Evolutionary conservation across 1,140 invertebrate genomes (phyloP), one percentile per base, ranked within the genome.

Genomic region (Maniola jurtina): DNA sequence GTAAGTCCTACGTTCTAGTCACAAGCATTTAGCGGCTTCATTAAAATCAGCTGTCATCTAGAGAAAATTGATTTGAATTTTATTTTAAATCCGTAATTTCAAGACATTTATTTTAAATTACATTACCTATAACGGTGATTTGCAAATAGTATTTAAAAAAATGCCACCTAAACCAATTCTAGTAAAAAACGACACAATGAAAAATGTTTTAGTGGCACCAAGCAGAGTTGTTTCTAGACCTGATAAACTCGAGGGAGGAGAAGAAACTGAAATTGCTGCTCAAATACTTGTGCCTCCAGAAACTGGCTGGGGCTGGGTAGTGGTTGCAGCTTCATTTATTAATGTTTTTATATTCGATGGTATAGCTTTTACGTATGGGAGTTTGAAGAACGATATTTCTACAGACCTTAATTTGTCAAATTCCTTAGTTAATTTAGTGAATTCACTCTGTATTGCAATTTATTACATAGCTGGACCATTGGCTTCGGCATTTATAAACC

Each of bases 401-500:
- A 50, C 70, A 25, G 85, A 90, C 68, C 71, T 90, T 40, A 68
- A 70, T 61, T 38, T 78, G 60, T 54, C 76, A n/a, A 71, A 77
- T 15, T 81, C 88, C 13, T 58, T 85, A 47, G 76, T 83, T 50
- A 79, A 80, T 50, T 70, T 88, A 25, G 68, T 86, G 10, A 90
- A 90, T 73, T 89, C 88, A 14, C 75, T 88, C 62, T 78, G 86
- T 52, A 62, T 90, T 14, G 77, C 86, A 13, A 68, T 90, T 52
- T 89, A 89, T 73, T 86, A 86, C 69, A 70, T 86, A 16, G 75
- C 64, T 94, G 96, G 96, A 40, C 96, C 96, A 3, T 87, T 97
- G 71, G 95, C 95, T 8, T 95, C 95, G 72, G 94, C 94, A 1
- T 84, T 97, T 47, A 89, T 92, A 50, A 96, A 96, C 75, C 86